Conservation (phyloP, 2,888 invertebrate species). For the Leptinotarsa tumamoca region DNA sequence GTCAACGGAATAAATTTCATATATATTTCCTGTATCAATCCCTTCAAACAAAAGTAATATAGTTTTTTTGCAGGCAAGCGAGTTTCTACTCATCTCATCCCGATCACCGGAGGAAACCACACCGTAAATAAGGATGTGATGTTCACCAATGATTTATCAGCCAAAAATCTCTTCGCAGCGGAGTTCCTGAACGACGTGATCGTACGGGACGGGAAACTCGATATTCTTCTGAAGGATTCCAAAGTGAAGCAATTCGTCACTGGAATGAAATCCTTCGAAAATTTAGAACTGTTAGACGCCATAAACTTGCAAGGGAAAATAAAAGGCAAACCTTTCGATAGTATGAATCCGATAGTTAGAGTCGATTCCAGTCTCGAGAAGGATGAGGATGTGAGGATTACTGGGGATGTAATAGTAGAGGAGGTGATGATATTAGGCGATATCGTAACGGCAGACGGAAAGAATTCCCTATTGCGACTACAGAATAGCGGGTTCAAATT, state of each 20-base stretch:
- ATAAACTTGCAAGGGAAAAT: slow-evolving; percentile 67
- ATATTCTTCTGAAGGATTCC: slow-evolving; percentile 65
- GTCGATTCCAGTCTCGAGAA: slow-evolving; percentile 65
- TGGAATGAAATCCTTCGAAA: slow-evolving; percentile 66
- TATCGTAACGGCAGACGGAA: slow-evolving; percentile 53
- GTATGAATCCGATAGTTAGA: slow-evolving; percentile 66
- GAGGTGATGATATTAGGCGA: slow-evolving; percentile 62
- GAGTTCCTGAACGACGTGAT: slow-evolving; percentile 67
- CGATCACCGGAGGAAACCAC: slow-evolving; percentile 63
- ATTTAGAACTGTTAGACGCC: slow-evolving; percentile 65
- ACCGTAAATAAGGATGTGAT: slow-evolving; percentile 66
- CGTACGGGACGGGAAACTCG: slow-evolving; percentile 64
- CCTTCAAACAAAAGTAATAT: not conserved
- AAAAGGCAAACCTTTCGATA: slow-evolving; percentile 63
- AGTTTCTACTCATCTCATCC: slow-evolving; percentile 61
- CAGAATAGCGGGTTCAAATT: slow-evolving; percentile 59
- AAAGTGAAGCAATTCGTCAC: slow-evolving; percentile 65
- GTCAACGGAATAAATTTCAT: too few species aligned
- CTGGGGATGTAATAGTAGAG: slow-evolving; percentile 67
- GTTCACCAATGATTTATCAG: slow-evolving; percentile 63
- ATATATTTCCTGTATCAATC: too few species aligned
- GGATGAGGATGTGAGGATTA: slow-evolving; percentile 64
- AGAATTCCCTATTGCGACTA: slow-evolving; percentile 60
- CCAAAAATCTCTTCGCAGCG: slow-evolving; percentile 64
- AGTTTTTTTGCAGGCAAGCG: slow-evolving; percentile 47